Conservation (phyloP, 2,113 vertebrate genomes). For the Rutilus rutilus region DNA sequence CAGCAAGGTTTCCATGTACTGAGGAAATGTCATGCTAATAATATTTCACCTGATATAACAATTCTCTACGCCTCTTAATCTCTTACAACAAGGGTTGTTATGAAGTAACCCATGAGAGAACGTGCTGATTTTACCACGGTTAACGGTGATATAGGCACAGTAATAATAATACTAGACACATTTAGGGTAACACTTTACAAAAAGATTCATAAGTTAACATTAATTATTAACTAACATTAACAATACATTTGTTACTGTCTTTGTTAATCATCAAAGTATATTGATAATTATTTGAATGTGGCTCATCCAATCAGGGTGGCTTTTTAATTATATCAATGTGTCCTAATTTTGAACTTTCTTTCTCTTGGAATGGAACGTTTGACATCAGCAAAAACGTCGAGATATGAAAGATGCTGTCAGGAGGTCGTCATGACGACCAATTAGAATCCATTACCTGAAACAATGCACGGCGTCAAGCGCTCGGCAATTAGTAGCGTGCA, state of each 20-base stretch:
- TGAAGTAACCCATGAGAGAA: neutral
- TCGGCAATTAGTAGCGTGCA: conserved; percentile 13
- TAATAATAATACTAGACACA: too few relatives aligned
- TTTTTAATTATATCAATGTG: neutral
- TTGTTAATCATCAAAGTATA: neutral
- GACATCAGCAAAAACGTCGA: neutral
- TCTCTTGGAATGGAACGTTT: neutral
- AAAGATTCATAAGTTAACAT: too few relatives aligned
- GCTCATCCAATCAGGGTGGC: neutral
- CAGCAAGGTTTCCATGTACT: neutral
- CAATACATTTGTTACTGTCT: too few relatives aligned
- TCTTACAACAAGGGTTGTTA: neutral
- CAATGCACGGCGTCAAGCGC: conserved; percentile 16
- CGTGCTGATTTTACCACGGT: neutral
- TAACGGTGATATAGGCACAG: too few relatives aligned
- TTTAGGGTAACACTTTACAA: too few relatives aligned
- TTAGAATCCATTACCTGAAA: conserved; percentile 37
- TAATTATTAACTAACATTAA: too few relatives aligned
- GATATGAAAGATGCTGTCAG: conserved; percentile 16
- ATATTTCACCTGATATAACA: conserved; percentile 10
- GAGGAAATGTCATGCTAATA: conserved; percentile 3
- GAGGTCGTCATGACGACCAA: conserved; percentile 33
- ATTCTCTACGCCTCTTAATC: neutral
- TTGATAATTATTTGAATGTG: neutral
- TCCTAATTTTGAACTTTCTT: neutral